Evolutionary conservation across 2,113 vertebrate genomes (phyloP).

Genomic region (Vireo altiloquus): DNA sequence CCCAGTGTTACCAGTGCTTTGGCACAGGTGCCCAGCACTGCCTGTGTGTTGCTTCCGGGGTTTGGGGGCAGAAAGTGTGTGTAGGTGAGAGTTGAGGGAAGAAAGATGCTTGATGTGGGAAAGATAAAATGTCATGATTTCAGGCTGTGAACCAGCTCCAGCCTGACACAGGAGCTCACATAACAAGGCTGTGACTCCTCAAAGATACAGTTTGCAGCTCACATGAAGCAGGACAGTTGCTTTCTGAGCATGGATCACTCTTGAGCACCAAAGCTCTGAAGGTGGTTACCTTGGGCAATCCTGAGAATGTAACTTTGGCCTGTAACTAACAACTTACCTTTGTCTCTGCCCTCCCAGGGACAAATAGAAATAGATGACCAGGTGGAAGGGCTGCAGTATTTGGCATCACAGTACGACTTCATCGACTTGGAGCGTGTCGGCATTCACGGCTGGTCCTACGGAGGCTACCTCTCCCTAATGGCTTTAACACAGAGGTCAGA

Average conservation of each 20-base stretch:
- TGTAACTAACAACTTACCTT: not conserved
- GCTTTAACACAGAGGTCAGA: conserved; percentile 82
- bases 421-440: conserved; percentile 81
- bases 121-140: not conserved
- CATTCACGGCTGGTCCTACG: conserved; percentile 84
- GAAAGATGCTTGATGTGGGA: not conserved
- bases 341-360: conserved; percentile 65
- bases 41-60: not conserved
- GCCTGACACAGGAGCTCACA: not conserved
- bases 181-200: not conserved
- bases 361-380: conserved; percentile 84
- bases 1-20: not conserved
- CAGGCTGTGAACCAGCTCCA: not conserved
- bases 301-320: not conserved
- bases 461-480: conserved; percentile 83
- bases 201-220: not conserved
- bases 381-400: conserved; percentile 81
- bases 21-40: not conserved
- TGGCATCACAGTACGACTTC: conserved; percentile 77
- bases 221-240: not conserved
- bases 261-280: not conserved
- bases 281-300: not conserved
- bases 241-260: not conserved
- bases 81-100: not conserved
- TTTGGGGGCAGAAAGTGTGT: not conserved